These are phyloP conservation scores for Bradypus variegatus DNA, from an alignment of 2,797 vertebrate genomes.

Conservation along the genomic window DNA sequence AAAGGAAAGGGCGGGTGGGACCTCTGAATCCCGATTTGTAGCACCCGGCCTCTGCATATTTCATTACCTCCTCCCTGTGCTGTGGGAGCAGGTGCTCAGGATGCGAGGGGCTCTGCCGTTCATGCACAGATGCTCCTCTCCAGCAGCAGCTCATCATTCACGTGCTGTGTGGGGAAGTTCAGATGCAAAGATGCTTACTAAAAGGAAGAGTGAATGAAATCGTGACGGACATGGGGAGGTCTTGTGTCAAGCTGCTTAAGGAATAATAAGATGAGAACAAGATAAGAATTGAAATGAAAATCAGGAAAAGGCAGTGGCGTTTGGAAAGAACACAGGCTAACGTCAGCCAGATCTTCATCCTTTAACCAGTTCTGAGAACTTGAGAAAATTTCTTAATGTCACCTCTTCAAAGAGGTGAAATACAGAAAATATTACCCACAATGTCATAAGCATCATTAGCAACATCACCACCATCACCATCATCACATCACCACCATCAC, in stretches of 20 bases:
- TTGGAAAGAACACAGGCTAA: background rate
- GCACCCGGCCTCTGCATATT: background rate
- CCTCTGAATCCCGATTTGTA: background rate
- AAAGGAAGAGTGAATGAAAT: background rate
- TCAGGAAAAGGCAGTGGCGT: background rate
- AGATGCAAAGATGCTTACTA: background rate
- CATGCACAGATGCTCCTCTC: background rate
- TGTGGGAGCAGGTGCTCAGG: background rate
- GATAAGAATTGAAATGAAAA: background rate
- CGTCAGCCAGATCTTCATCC: background rate
- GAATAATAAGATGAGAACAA: background rate
- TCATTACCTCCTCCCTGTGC: slow-evolving; percentile 10
- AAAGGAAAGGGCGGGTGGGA: slow-evolving; percentile 22
- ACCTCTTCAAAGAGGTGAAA: background rate
- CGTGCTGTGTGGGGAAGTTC: background rate
- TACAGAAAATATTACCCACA: background rate
- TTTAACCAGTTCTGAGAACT: background rate
- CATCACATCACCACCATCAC: background rate
- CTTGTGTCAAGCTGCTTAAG: background rate
- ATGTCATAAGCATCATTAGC: background rate
- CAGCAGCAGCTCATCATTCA: background rate
- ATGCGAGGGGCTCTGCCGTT: background rate
- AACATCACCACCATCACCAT: fast-evolving
- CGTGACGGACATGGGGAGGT: background rate
- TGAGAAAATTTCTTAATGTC: background rate